A percentile compares a stretch with the other conserved stretches of the same genome.
Conservation (phyloP, 2,113 vertebrate genomes). For the Cervus canadensis region DNA sequence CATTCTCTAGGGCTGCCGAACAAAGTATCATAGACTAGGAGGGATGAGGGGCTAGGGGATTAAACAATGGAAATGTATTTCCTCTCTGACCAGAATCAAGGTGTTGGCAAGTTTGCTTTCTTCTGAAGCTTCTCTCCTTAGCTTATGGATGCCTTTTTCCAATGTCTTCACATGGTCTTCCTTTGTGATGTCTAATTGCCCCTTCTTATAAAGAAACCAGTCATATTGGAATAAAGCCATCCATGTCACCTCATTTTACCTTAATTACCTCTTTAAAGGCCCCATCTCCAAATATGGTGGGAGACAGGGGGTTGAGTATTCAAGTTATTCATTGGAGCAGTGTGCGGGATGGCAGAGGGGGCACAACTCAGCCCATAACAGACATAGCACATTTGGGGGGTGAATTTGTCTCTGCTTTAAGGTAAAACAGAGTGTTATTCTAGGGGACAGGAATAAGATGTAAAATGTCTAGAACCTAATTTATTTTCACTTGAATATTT, state of each 20-base stretch:
- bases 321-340: not conserved
- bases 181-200: not conserved
- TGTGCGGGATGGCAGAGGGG: accelerated
- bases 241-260: not conserved
- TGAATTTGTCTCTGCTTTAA: not conserved
- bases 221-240: not conserved
- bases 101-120: not conserved
- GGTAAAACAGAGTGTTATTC: not conserved
- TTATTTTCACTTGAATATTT: not conserved
- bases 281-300: not conserved
- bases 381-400: not conserved
- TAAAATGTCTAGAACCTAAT: not conserved
- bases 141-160: not conserved
- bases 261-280: not conserved
- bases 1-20: not conserved
- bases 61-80: not conserved
- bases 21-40: not conserved
- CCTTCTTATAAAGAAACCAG: not conserved
- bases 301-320: not conserved
- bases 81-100: not conserved
- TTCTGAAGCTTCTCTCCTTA: not conserved
- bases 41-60: not conserved
- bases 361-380: not conserved
- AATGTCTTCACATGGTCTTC: not conserved
- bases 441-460: not conserved